Base-by-base conservation (phyloP, 2,888 invertebrate genomes). In the Drosophila borealis region DNA sequence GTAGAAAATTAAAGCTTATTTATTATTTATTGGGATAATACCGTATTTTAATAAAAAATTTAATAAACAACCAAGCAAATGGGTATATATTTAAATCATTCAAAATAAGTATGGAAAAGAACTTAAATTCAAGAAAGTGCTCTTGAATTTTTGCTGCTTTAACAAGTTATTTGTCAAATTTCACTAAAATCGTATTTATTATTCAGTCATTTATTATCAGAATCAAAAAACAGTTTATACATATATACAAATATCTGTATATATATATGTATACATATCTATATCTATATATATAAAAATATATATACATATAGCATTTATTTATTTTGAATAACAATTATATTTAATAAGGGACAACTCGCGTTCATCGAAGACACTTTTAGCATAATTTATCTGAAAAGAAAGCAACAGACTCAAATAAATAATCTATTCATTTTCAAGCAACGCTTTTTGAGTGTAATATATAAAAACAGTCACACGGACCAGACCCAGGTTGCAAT, bases 301-400 rank as follows among this genome's bases (percentile, higher is more conserved):
- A 51, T 34, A 33, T 41, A 56, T 53, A 51, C 51, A 29, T 61
- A 60, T 19, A 19, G 21, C 67, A 62, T 61, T 64, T 62, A 37
- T 57, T 29, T 29, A 29, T 29, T 8, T 29, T 29, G 29, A 57
- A 51, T 49, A 55, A 69, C 65, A 74, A 50, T 37, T 61, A 8
- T 74, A 70, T 74, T 83, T 81, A 53, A 67, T 61, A n/a, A 74
- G 54, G 6, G 74, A 65, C 39, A 76, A n/a, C 88, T 94, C 94
- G 73, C 95, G 94, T 93, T 98, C 98, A 91, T 96, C 95, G 93
- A 96, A 96, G 90, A 97, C 95, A 88, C 95, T 95, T 92, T 96
- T 96, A 61, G 98, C 98, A 92, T 97, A 97, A 89, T 97, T 97
- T 74, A 98, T 96, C 93, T 97, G 96, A 78, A 75, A 65, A 6